Evolutionary conservation across 2,888 invertebrate species (phyloP), one percentile per base, ranked within the genome.

Genomic region (Lysandra bellargus): DNA sequence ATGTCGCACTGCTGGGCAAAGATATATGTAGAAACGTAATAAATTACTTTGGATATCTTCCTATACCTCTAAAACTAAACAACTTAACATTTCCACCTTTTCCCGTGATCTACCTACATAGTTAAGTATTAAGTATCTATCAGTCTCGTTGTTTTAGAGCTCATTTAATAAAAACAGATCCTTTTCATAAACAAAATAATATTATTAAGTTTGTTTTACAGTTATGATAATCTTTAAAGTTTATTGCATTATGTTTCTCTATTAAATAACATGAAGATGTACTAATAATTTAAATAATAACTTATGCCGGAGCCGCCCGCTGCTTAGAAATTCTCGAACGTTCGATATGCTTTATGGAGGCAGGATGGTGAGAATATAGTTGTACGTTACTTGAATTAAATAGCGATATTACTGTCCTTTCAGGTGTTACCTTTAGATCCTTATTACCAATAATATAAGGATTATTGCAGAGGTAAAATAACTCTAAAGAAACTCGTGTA

Each of bases 311-410:
- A n/a, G 44, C 23, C 30, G n/a, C 74, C 40, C 44, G 44, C 30
- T 75, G 75, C 14, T 75, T 44, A 49, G 75, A 75, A 44, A 75
- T 75, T 75, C 75, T 14, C 23, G 44, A 40, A 44, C 74, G 75
- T 75, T 30, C 75, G 49, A 49, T 49, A 9, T 75, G 49, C 53
- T 75, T 75, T 75, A 53, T 75, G 75, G 49, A 7, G 74, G 75
- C 75, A 49, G 75, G 75, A 75, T 75, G 75, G 69, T 69, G 69
- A 37, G 69, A 69, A 69, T 69, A 69, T 23, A 37, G 69, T 33
- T 12, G 44, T 74, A 74, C 74, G 74, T 74, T 74, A 44, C 74
- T 44, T 74, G 74, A 74, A 40, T 74, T 33, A 69, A 69, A 69
- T 14, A 69, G 53, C 2, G 3, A 14, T 14, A 53, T 53, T 53